phyloP scores from a whole-genome alignment of 2,113 vertebrate genomes.

The Arizona elegans region DNA sequence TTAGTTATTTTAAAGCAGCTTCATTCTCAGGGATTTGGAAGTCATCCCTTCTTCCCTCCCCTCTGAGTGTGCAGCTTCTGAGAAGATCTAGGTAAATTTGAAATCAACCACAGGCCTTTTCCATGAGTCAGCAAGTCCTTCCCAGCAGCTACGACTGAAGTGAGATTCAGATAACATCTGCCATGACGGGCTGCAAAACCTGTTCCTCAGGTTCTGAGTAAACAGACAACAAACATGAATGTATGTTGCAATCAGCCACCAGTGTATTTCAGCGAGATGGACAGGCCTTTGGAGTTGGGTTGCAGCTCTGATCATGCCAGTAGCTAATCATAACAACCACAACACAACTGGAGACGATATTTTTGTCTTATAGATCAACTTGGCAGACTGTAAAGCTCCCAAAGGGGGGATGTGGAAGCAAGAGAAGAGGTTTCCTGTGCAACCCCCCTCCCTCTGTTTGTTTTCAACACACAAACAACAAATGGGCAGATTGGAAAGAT shows the following conservation, averaged over 20 bases:
- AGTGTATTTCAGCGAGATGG: background rate
- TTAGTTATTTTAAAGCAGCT: background rate
- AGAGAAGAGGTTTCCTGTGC: background rate
- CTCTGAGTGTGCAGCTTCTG: background rate
- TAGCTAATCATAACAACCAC: background rate
- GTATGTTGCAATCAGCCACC: constrained; percentile 5
- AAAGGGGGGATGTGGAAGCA: background rate
- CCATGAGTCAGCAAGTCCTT: constrained; percentile 35
- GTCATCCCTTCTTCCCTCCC: background rate
- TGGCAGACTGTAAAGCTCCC: background rate
- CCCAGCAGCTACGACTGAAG: constrained; percentile 1
- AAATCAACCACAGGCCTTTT: background rate
- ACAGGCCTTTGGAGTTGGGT: background rate
- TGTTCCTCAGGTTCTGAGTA: constrained; percentile 20
- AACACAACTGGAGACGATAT: too few species aligned
- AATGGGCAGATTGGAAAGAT: background rate
- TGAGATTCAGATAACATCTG: constrained; percentile 29
- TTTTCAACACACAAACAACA: background rate
- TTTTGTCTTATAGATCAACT: background rate
- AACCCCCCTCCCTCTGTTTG: background rate
- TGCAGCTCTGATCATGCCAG: background rate
- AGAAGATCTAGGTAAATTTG: background rate
- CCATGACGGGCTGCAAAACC: constrained; percentile 9
- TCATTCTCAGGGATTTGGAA: background rate
- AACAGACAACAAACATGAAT: constrained; percentile 9